Conservation (phyloP, 2,888 invertebrate genomes). For the Sphaeridia pumilis region DNA sequence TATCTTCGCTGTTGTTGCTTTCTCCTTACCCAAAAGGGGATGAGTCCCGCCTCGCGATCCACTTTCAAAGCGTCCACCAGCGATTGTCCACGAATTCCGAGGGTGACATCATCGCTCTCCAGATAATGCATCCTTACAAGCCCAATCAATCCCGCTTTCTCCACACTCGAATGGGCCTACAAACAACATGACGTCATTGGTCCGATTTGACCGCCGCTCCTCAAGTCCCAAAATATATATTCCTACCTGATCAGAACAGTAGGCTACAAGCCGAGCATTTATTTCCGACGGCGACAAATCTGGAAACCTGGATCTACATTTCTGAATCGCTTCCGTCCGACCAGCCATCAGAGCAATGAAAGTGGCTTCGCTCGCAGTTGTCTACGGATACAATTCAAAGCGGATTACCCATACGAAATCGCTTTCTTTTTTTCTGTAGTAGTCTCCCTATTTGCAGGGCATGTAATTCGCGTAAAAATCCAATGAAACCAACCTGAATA, state of each 20-base stretch:
- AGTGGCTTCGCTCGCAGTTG: slow-evolving; percentile 91
- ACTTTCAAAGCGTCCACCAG: slow-evolving; percentile 62
- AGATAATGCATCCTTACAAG: slow-evolving; percentile 85
- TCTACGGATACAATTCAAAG: slow-evolving; percentile 49
- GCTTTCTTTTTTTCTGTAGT: no score
- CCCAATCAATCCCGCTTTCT: slow-evolving; percentile 89
- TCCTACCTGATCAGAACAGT: slow-evolving; percentile 85
- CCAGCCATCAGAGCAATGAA: slow-evolving; percentile 87
- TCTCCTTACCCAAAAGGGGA: slow-evolving; percentile 90
- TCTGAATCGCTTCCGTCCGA: slow-evolving; percentile 71
- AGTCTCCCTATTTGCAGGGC: no score
- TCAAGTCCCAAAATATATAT: no score
- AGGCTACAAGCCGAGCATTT: slow-evolving; percentile 84
- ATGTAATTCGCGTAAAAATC: no score
- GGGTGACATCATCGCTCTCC: slow-evolving; percentile 65
- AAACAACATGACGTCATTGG: no score
- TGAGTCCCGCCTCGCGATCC: slow-evolving; percentile 70
- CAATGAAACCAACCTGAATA: slow-evolving; percentile 63
- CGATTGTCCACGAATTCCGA: slow-evolving; percentile 69
- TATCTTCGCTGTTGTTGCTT: no score
- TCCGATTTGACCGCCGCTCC: no score
- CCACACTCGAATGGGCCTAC: slow-evolving; percentile 84
- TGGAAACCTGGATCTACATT: slow-evolving; percentile 48
- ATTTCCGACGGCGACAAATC: slow-evolving; percentile 81
- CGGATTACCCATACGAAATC: no score